A percentile compares a stretch with the other conserved stretches of the same genome.
Conservation (phyloP, 2,797 vertebrate species). For the Centroberyx gerrardi region DNA sequence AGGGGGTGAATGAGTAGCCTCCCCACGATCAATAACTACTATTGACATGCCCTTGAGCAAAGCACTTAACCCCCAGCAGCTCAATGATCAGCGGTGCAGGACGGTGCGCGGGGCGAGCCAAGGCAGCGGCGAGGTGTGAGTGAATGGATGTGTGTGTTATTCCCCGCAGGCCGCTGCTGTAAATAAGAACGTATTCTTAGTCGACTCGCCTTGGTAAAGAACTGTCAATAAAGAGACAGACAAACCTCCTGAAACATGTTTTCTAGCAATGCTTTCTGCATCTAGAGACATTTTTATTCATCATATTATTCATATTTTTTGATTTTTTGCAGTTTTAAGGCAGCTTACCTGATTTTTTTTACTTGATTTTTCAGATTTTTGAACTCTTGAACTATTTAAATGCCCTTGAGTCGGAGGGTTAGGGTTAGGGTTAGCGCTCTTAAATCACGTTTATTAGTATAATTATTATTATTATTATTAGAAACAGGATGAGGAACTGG, state of each 20-base stretch:
- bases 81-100: conserved; percentile 44
- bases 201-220: not conserved
- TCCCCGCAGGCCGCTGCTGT: conserved; percentile 11
- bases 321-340: no score
- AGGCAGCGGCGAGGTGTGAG: not conserved
- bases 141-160: not conserved
- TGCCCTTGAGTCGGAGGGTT: no score
- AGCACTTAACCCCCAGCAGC: conserved; percentile 38
- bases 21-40: conserved; percentile 43
- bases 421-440: no score
- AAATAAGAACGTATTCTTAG: not conserved
- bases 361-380: no score
- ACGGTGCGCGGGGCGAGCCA: conserved; percentile 2
- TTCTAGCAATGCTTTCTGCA: no score
- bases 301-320: no score
- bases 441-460: no score
- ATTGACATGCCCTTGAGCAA: conserved; percentile 61
- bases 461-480: no score
- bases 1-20: conserved; percentile 6
- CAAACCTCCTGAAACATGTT: not conserved
- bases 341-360: no score
- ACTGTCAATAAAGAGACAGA: not conserved
- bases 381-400: no score
- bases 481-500: no score
- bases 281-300: no score